phyloP scores from a whole-genome alignment of 2,888 invertebrate species.

The Ormyrus pomaceus region DNA sequence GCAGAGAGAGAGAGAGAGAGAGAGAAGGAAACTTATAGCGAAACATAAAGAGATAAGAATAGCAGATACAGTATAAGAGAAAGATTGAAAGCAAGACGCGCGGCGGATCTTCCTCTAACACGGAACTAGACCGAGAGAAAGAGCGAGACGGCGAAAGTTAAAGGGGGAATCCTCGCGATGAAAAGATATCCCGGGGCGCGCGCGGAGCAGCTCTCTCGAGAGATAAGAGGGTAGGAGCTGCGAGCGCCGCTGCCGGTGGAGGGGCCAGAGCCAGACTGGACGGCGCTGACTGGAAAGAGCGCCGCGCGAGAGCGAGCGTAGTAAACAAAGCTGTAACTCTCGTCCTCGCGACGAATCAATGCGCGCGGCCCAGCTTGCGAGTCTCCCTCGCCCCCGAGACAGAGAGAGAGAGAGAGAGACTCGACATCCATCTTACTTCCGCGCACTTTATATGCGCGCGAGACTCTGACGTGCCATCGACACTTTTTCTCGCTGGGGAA shows the following conservation, averaged over 20 bases:
- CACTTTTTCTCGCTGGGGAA: no score
- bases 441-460: slow-evolving; percentile 43
- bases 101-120: not conserved
- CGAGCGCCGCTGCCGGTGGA: slow-evolving; percentile 1
- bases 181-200: slow-evolving; percentile 40
- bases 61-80: slow-evolving; percentile 14
- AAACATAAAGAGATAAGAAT: slow-evolving; percentile 38
- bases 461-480: not conserved
- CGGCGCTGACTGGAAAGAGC: slow-evolving; percentile 67
- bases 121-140: not conserved
- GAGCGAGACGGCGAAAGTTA: not conserved
- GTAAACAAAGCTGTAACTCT: slow-evolving; percentile 76
- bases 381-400: no score
- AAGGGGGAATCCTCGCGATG: slow-evolving; percentile 8
- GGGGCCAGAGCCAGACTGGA: slow-evolving; percentile 69
- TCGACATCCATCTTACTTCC: slow-evolving; percentile 66
- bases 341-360: slow-evolving; percentile 72
- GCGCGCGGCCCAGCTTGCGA: slow-evolving; percentile 58
- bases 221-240: not conserved
- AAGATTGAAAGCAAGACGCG: slow-evolving; percentile 37
- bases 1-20: not conserved
- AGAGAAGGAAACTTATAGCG: slow-evolving; percentile 4
- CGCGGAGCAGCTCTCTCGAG: slow-evolving; percentile 11
- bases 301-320: slow-evolving; percentile 64
- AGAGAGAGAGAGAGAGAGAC: no score